Evolutionary conservation across 2,797 vertebrate genomes (phyloP), one percentile per base, ranked within the genome.

Genomic region (Etheostoma nigrum): DNA sequence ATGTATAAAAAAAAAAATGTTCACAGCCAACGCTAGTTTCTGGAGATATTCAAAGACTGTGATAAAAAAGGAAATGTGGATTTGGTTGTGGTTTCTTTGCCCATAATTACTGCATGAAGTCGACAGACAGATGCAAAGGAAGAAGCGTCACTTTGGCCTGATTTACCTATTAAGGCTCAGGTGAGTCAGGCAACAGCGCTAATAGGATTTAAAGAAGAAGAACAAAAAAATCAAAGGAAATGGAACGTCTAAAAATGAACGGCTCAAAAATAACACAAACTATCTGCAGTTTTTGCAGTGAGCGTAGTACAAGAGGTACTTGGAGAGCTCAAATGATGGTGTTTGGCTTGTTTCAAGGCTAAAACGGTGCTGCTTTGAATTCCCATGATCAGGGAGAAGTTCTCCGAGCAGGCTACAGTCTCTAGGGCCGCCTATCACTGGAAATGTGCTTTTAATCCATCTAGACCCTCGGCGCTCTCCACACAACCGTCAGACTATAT

Each of bases 101-200:
- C 19, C 49, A 33, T 72, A 60, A 87, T 74, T 77, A 62, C 64
- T 49, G 12, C 18, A 19, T 19, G 47, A 25, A 55, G 48, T 63
- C 15, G 8, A 30, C 53, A n/a, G 59, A 75, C 53, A 78, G 47
- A 80, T 59, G 54, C 47, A 60, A 64, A 81, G 69, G 65, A 82
- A 54, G 66, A 58, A 49, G 76, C 55, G 27, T 69, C 58, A 49
- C 72, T 83, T 78, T 76, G 86, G 70, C 84, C 90, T 87, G 80
- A 87, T 92, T 90, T 72, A 86, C 82, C 72, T 78, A 86, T 86
- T 69, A 88, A 82, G 84, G 76, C 73, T 60, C 2, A 54, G 57
- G 82, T 89, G 89, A 90, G 81, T 91, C 84, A 88, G 79, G 64
- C 54, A n/a, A 59, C 49, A 58, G 70, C 49, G 12, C 81, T 87